Evolutionary conservation across 2,888 invertebrate species (phyloP), one percentile per base, ranked within the genome.

Genomic region (Amiota communis): DNA sequence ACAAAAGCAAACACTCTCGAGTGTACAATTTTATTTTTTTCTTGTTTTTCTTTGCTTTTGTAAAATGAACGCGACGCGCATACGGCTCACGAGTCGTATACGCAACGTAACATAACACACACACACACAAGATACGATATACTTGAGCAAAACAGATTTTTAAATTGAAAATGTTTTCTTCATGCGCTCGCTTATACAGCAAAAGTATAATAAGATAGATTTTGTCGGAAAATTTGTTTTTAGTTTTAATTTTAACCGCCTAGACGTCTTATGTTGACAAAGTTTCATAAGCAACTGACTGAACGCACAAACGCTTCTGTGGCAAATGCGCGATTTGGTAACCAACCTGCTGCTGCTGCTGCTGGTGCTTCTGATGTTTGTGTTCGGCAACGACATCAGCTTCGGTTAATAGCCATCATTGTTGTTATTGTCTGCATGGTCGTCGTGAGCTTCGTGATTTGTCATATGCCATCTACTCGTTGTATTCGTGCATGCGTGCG

Each of bases 211-310:
- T 36, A 1, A 6, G 36, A 51, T 51, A 73, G 59, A 77, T 64
- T 72, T 70, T 56, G 53, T 70, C 49, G 56, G 48, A 10, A n/a
- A 46, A 53, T 15, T 68, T 78, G 71, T 73, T 56, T 75, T 69
- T 67, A 71, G 59, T 63, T 49, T 72, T 64, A 23, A n/a, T 8
- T 36, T 65, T 1, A 47, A 70, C 48, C 48, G 63, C 10, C 36
- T 36, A 46, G 63, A 51, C 81, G 81, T 82, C 86, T 77, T 77
- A 67, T 79, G 77, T 74, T 82, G 75, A 81, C 81, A 84, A 86
- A 77, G 78, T 78, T 79, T 80, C 79, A 83, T 81, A 85, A 78
- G 80, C 83, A 86, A 83, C 83, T 83, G 85, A 83, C 13, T 12
- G 48, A 81, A n/a, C 15, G 48, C 3, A 63, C 20, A 8, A 20